These are phyloP conservation scores for Myripristis jacobus DNA, from an alignment of 2,797 vertebrate species.

Conservation along the genomic window DNA sequence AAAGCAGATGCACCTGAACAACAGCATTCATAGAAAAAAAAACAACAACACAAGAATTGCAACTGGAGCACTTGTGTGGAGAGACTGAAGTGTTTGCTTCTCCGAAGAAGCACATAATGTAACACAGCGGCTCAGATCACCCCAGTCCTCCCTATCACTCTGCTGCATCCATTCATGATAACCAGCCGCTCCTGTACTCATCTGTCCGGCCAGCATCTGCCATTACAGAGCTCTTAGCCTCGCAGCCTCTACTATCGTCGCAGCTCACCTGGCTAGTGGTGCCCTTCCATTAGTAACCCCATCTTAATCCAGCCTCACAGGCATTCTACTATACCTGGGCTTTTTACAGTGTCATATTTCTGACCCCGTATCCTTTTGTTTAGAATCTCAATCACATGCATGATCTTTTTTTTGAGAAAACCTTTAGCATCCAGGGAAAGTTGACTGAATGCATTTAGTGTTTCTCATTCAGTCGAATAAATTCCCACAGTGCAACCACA, in stretches of 20 bases:
- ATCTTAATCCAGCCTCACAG: constrained; percentile 47
- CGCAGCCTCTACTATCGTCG: constrained; percentile 9
- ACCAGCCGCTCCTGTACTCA: not conserved
- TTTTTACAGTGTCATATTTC: constrained; percentile 43
- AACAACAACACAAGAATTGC: constrained; percentile 1
- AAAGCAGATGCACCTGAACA: not conserved
- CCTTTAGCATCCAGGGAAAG: not conserved
- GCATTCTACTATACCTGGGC: constrained; percentile 22
- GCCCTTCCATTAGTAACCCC: constrained; percentile 70
- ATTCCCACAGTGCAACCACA: not conserved
- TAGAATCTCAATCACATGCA: constrained; percentile 2
- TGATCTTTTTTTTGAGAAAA: constrained; percentile 1
- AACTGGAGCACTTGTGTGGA: not conserved
- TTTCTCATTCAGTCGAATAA: not conserved
- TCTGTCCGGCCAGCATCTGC: constrained; percentile 32
- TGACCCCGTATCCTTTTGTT: constrained; percentile 20
- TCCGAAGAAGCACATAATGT: constrained; percentile 22
- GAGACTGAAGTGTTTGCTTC: constrained; percentile 21
- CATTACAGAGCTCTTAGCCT: constrained; percentile 60
- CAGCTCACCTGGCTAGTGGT: constrained; percentile 65
- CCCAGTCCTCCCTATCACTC: constrained; percentile 12
- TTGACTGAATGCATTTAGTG: constrained; percentile 6
- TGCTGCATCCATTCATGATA: constrained; percentile 19
- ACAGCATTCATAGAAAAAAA: not conserved
- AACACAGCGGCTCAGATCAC: constrained; percentile 32